Percentiles rank a stretch among this genome's conserved stretches.
Evolutionary conservation across 2,113 vertebrate genomes (phyloP).

Genomic region (Poeciliopsis occidentalis): DNA sequence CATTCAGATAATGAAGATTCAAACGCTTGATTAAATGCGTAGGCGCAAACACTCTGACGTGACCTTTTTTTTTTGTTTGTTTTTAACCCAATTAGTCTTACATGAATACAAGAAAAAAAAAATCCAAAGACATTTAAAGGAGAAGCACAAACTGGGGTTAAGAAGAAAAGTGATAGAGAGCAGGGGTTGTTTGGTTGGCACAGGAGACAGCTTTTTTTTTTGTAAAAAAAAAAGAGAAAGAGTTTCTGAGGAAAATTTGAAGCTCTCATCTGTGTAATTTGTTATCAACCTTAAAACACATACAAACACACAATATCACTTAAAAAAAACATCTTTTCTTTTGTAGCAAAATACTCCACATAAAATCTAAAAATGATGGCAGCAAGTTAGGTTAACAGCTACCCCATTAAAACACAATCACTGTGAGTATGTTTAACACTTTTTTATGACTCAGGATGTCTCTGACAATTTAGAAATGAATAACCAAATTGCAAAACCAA

Average conservation of each 20-base stretch:
- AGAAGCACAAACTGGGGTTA: not conserved
- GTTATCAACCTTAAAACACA: constrained; percentile 3
- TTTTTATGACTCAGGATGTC: not conserved
- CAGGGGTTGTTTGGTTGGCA: not conserved
- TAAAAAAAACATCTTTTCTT: constrained; percentile 49
- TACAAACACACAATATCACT: constrained; percentile 7
- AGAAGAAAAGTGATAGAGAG: not conserved
- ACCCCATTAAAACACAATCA: not conserved
- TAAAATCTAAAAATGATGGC: not conserved
- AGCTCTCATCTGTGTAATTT: constrained; percentile 21
- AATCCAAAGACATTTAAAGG: not conserved
- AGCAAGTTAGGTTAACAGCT: not conserved
- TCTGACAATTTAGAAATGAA: not conserved
- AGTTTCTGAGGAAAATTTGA: not conserved
- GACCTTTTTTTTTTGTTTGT: not conserved
- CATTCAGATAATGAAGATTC: constrained; percentile 15
- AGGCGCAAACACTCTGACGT: not conserved
- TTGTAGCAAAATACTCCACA: constrained; percentile 48
- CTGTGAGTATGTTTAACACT: not conserved
- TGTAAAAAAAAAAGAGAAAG: not conserved
- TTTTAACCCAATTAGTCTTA: not conserved
- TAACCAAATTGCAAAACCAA: not conserved
- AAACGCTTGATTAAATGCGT: constrained; percentile 12
- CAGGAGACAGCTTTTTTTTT: no score
- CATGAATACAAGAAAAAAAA: not conserved